Evolutionary conservation across 1,140 invertebrate species (phyloP).

Genomic region (Pseudomyrmex dendroicus): DNA sequence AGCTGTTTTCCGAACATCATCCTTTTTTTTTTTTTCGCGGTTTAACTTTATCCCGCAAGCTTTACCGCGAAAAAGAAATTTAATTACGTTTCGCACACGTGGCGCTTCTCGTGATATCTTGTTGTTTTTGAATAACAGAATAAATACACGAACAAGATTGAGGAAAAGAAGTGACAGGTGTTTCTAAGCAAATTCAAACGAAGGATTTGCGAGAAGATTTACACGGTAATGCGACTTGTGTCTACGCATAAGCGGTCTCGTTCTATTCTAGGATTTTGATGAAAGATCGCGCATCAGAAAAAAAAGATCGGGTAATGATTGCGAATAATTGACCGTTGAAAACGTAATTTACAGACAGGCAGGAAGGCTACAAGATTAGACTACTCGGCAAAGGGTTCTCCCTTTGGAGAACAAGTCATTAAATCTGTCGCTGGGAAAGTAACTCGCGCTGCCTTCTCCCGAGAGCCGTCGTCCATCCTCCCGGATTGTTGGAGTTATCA

Average conservation of each 20-base stretch:
- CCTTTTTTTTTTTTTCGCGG: neutral
- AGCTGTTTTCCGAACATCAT: conserved; percentile 17
- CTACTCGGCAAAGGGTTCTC: neutral
- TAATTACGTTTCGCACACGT: neutral
- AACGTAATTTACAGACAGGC: conserved; percentile 65
- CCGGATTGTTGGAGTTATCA: conserved; percentile 60
- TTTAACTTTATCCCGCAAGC: neutral
- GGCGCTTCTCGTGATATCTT: neutral
- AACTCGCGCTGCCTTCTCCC: conserved; percentile 43
- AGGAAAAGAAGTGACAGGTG: neutral
- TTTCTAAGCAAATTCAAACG: neutral
- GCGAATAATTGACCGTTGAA: conserved; percentile 69
- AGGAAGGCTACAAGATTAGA: neutral
- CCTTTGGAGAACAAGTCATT: neutral
- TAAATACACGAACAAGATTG: too few species aligned
- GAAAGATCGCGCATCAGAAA: conserved; percentile 19
- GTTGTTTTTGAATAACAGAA: neutral
- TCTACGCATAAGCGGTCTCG: neutral
- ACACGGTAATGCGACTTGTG: neutral
- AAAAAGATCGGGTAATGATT: conserved; percentile 44
- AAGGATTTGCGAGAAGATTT: neutral
- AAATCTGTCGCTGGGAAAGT: conserved; percentile 17
- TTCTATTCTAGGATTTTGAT: conserved; percentile 51
- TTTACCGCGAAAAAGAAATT: neutral
- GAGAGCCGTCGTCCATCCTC: conserved; percentile 2